Conservation (phyloP, 1,140 invertebrate genomes). For the Hesperophylax magnus region DNA sequence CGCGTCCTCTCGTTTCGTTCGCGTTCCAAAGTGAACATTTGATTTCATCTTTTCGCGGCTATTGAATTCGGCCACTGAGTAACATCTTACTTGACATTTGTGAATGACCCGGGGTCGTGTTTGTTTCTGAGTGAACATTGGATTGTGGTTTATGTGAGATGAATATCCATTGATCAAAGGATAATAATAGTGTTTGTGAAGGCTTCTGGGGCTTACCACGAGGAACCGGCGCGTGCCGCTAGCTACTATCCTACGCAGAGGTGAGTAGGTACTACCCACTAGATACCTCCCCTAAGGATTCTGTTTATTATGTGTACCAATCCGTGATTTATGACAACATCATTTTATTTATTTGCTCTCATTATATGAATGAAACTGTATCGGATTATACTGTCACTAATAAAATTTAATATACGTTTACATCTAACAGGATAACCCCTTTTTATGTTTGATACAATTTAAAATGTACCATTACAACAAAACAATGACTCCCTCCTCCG, state of each 20-base stretch:
- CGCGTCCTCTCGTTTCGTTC: conserved; percentile 13
- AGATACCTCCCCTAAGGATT: conserved; percentile 10
- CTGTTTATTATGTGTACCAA: conserved; percentile 17
- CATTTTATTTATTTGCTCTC: neutral
- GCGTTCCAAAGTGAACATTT: conserved; percentile 24
- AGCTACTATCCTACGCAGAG: conserved; percentile 22
- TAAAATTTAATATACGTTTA: neutral
- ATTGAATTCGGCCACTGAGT: neutral
- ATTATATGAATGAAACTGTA: too few relatives aligned
- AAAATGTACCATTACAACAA: neutral
- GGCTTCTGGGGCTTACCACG: conserved; percentile 43
- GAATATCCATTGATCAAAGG: too few relatives aligned
- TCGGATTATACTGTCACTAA: neutral
- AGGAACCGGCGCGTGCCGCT: conserved; percentile 37
- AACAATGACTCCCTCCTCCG: neutral
- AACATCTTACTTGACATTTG: too few relatives aligned
- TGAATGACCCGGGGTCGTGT: too few relatives aligned
- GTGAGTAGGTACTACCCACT: conserved; percentile 22
- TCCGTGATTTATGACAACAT: conserved; percentile 13
- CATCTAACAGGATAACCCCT: neutral
- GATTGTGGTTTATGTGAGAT: conserved; percentile 20
- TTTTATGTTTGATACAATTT: neutral
- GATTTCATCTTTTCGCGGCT: conserved; percentile 29
- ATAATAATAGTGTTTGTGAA: conserved; percentile 46
- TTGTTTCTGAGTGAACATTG: conserved; percentile 38